phyloP scores from a whole-genome alignment of 2,888 invertebrate genomes.

The Protonemura montana region DNA sequence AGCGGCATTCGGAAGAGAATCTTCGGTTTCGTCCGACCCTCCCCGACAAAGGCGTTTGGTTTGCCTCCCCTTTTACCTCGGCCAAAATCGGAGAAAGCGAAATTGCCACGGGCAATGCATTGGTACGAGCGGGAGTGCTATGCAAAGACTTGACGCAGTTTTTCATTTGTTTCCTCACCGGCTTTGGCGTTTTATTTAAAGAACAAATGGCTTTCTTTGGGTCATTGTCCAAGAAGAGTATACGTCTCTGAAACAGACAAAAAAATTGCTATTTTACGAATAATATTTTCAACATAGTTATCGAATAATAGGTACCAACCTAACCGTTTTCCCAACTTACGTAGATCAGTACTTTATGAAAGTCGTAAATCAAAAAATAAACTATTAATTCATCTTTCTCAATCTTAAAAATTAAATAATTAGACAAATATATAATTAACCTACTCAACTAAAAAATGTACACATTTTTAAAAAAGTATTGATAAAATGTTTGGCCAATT shows the following conservation, averaged over 20 bases:
- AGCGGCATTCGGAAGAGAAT: neutral
- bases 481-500: too few relatives aligned
- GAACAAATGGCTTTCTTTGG: neutral
- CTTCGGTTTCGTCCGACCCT: neutral
- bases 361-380: too few relatives aligned
- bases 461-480: too few relatives aligned
- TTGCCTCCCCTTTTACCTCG: neutral
- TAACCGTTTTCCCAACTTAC: too few relatives aligned
- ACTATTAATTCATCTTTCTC: too few relatives aligned
- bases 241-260: slow-evolving; percentile 1
- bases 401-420: too few relatives aligned
- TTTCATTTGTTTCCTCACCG: neutral
- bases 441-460: too few relatives aligned
- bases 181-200: neutral
- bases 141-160: neutral
- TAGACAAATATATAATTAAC: too few relatives aligned
- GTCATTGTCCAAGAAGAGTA: neutral
- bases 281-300: too few relatives aligned
- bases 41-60: neutral
- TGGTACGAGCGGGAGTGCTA: neutral
- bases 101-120: too few relatives aligned
- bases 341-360: too few relatives aligned
- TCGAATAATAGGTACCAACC: too few relatives aligned
- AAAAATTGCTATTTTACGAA: neutral
- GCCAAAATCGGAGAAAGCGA: neutral